A percentile compares a stretch with the other conserved stretches of the same genome.
These are phyloP conservation scores for Cheilosia vulpina DNA, from an alignment of 2,888 invertebrate species.

Conservation along the genomic window DNA sequence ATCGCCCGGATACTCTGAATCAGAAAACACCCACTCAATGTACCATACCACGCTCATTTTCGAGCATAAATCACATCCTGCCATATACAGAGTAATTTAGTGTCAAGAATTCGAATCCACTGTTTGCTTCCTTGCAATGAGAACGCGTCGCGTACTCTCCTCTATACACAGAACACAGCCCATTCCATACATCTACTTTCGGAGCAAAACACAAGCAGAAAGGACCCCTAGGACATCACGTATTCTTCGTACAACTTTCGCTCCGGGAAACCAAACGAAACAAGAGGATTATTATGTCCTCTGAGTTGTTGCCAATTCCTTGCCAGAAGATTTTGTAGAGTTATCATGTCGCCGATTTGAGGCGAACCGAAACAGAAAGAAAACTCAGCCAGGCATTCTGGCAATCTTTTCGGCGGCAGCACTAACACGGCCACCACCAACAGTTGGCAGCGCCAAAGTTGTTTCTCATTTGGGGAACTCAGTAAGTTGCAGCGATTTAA, in stretches of 20 bases:
- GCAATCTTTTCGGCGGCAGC: background rate
- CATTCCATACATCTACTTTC: conserved; percentile 28
- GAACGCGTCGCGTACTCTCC: conserved; percentile 47
- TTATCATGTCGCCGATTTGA: conserved; percentile 75
- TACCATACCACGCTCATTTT: conserved; percentile 24
- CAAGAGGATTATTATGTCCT: conserved; percentile 77
- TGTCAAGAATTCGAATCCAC: conserved; percentile 67
- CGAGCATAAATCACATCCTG: conserved; percentile 71
- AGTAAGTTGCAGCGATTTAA: conserved; percentile 72
- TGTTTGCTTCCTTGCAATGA: conserved; percentile 63
- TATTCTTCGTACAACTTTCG: conserved; percentile 65
- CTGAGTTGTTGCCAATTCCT: conserved; percentile 77
- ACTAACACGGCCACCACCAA: conserved; percentile 8
- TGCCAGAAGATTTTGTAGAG: conserved; percentile 61
- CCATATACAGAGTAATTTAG: conserved; percentile 72
- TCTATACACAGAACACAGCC: background rate
- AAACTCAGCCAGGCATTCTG: conserved; percentile 46
- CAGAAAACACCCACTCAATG: conserved; percentile 31
- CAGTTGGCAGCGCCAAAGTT: conserved; percentile 30
- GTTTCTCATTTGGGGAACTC: conserved; percentile 66
- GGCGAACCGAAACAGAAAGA: conserved; percentile 67
- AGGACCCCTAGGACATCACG: conserved; percentile 72
- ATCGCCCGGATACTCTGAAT: background rate
- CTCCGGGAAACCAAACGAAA: conserved; percentile 60
- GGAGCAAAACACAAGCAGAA: conserved; percentile 28